Evolutionary conservation across 2,888 invertebrate species (phyloP).

Genomic region (Acanthacorydalis orientalis): DNA sequence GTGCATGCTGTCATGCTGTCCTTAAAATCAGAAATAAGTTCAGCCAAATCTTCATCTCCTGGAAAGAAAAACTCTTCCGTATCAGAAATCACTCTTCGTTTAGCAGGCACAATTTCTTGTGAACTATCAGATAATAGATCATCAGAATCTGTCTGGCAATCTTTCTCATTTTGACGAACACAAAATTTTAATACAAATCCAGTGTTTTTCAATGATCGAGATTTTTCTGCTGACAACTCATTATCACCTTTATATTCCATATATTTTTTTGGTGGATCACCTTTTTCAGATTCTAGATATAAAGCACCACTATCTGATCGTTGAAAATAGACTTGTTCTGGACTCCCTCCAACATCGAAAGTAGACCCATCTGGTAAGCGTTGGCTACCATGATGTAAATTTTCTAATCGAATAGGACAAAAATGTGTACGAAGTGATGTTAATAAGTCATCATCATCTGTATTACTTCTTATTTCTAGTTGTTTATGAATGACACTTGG

Average conservation of each 20-base stretch:
- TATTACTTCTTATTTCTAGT: slow-evolving; percentile 11
- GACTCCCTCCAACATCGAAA: slow-evolving; percentile 44
- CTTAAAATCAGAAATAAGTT: background rate
- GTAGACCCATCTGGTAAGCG: slow-evolving; percentile 47
- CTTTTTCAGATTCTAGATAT: slow-evolving; percentile 35
- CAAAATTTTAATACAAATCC: slow-evolving; percentile 52
- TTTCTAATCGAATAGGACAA: slow-evolving; percentile 43
- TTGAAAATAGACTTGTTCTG: slow-evolving; percentile 46
- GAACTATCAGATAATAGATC: background rate
- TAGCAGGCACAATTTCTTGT: slow-evolving; percentile 11
- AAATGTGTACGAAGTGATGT: slow-evolving; percentile 70
- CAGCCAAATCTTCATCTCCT: slow-evolving; percentile 12
- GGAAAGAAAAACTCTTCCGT: slow-evolving; percentile 18
- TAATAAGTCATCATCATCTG: slow-evolving; percentile 50
- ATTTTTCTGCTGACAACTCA: slow-evolving; percentile 13
- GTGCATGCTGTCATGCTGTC: background rate
- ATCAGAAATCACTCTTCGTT: slow-evolving; percentile 12
- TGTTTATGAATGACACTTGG: slow-evolving; percentile 5
- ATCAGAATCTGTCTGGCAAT: slow-evolving; percentile 35
- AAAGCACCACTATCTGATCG: slow-evolving; percentile 48
- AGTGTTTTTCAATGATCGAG: slow-evolving; percentile 8
- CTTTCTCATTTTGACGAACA: slow-evolving; percentile 37
- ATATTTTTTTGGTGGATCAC: slow-evolving; percentile 30
- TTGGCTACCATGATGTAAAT: slow-evolving; percentile 29
- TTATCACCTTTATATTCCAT: slow-evolving; percentile 31